Evolutionary conservation across 2,888 invertebrate species (phyloP).

Genomic region (Eumerus sabulonum): DNA sequence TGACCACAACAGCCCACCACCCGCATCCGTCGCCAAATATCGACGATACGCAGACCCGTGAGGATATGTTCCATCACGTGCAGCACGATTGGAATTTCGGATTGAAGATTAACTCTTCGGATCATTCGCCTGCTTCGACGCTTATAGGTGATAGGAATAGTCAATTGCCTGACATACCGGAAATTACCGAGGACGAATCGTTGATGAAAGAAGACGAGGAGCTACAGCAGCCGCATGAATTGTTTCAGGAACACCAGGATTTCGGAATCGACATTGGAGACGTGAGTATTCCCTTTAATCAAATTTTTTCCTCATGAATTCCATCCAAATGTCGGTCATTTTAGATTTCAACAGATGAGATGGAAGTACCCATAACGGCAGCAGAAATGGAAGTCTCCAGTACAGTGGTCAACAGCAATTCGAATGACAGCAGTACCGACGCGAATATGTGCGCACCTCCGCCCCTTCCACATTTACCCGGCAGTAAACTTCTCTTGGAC

Average conservation of each 20-base stretch:
- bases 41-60: constrained; percentile 51
- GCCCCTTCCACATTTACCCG: constrained; percentile 51
- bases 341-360: constrained; percentile 58
- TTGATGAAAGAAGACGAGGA: constrained; percentile 52
- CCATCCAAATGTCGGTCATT: background rate
- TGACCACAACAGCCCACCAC: constrained; percentile 71
- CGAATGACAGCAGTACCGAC: constrained; percentile 76
- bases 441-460: constrained; percentile 73
- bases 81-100: constrained; percentile 79
- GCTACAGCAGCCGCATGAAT: constrained; percentile 35
- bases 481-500: constrained; percentile 75
- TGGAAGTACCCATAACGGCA: constrained; percentile 80
- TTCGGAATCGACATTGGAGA: constrained; percentile 60
- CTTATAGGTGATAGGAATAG: constrained; percentile 44
- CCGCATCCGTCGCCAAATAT: constrained; percentile 58
- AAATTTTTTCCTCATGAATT: too few relatives aligned
- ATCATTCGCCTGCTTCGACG: constrained; percentile 44
- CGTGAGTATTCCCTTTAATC: constrained; percentile 35
- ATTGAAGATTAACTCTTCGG: constrained; percentile 59
- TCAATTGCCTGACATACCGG: constrained; percentile 38
- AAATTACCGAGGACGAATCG: constrained; percentile 50
- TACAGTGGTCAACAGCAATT: constrained; percentile 79
- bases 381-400: constrained; percentile 83
- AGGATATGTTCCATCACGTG: constrained; percentile 77
- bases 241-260: constrained; percentile 54